A percentile compares a stretch with the other conserved stretches of the same genome.
Conservation (phyloP, 53 echinoderm and acorn worm genomes). For the Astropecten irregularis region DNA sequence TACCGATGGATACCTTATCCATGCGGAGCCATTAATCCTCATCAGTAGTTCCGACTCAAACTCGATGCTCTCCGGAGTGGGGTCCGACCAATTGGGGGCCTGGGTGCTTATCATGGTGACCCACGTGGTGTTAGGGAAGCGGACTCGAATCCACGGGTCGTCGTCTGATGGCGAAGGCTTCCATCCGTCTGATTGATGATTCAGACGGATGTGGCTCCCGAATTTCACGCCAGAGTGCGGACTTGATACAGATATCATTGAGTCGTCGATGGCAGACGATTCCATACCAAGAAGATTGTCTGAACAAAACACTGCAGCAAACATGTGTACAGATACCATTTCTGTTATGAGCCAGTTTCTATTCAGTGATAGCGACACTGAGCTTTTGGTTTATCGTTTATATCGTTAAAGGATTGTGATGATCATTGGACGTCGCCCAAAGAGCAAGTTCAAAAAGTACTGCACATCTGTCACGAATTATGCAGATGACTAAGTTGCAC, state of each 20-base stretch:
- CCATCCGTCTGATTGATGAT: neutral
- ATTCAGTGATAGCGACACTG: too few relatives aligned
- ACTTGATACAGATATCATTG: neutral
- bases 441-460: too few relatives aligned
- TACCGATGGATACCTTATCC: slow-evolving; percentile 21
- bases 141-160: neutral
- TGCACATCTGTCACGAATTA: too few relatives aligned
- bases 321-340: too few relatives aligned
- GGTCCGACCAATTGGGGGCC: neutral
- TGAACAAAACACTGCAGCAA: neutral
- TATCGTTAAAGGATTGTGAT: too few relatives aligned
- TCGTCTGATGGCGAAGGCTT: neutral
- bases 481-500: too few relatives aligned
- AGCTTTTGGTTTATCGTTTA: too few relatives aligned
- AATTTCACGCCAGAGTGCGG: too few relatives aligned
- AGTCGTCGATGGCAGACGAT: neutral
- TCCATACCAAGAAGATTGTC: slow-evolving; percentile 21
- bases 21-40: neutral
- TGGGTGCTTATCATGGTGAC: neutral
- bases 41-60: neutral
- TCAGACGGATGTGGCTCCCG: slow-evolving; percentile 18
- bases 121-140: neutral
- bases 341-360: too few relatives aligned
- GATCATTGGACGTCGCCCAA: too few relatives aligned
- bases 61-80: neutral